phyloP scores from a whole-genome alignment of 2,888 invertebrate species.

The Lochmaea crataegi region DNA sequence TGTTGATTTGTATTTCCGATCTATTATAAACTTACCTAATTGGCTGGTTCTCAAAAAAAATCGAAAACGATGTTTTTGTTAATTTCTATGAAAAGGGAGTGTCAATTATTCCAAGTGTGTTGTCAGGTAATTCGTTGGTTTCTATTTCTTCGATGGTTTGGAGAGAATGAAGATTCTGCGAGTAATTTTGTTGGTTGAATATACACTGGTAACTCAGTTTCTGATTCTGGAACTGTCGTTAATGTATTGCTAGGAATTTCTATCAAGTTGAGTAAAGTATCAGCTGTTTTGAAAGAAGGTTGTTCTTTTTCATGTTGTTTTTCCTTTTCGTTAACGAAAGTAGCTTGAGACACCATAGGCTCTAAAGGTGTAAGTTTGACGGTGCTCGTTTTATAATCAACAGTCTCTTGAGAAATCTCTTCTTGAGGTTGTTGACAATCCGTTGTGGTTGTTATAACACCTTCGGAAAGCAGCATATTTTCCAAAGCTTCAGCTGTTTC shows the following conservation, averaged over 20 bases:
- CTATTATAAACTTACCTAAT: neutral
- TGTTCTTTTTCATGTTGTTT: slow-evolving; percentile 65
- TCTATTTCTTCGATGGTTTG: slow-evolving; percentile 71
- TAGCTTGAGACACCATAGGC: slow-evolving; percentile 71
- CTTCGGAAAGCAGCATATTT: slow-evolving; percentile 67
- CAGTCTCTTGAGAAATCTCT: slow-evolving; percentile 65
- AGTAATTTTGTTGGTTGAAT: slow-evolving; percentile 67
- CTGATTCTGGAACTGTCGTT: slow-evolving; percentile 75
- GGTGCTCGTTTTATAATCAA: slow-evolving; percentile 69
- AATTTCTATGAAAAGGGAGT: too few relatives aligned
- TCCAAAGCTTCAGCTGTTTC: slow-evolving; percentile 67
- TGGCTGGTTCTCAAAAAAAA: neutral
- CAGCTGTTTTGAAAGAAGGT: slow-evolving; percentile 65
- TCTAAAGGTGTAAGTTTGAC: slow-evolving; percentile 73
- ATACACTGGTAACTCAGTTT: slow-evolving; percentile 68
- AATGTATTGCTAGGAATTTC: slow-evolving; percentile 71
- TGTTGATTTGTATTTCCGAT: neutral
- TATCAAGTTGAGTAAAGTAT: slow-evolving; percentile 68
- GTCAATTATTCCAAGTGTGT: too few relatives aligned
- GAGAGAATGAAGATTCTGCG: slow-evolving; percentile 71
- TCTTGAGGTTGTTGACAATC: slow-evolving; percentile 76
- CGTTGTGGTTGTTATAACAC: slow-evolving; percentile 72
- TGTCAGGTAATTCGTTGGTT: slow-evolving; percentile 68
- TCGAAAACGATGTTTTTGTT: too few relatives aligned
- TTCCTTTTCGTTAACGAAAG: slow-evolving; percentile 73